These are phyloP conservation scores for Hemiscyllium ocellatum DNA, from an alignment of 2,113 vertebrate species.

Conservation along the genomic window DNA sequence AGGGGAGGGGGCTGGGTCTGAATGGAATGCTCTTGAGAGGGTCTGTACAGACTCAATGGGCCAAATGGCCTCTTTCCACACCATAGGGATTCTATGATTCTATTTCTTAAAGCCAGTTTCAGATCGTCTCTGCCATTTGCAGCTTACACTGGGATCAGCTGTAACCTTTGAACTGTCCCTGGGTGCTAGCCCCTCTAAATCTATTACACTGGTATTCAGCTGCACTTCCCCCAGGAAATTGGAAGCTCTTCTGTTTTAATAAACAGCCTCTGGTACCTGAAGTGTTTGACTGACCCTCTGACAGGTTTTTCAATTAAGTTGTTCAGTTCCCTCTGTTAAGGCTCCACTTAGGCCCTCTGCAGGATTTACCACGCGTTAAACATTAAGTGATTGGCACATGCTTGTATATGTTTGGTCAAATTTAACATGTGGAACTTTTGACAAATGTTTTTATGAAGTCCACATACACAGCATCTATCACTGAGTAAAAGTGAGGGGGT, in stretches of 20 bases:
- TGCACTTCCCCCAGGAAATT: too few species aligned
- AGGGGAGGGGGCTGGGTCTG: too few species aligned
- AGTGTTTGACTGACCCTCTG: neutral
- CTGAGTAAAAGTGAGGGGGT: too few species aligned
- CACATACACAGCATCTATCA: too few species aligned
- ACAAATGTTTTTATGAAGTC: too few species aligned
- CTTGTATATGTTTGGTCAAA: neutral
- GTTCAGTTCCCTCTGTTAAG: neutral
- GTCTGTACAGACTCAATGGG: too few species aligned
- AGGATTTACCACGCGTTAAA: neutral
- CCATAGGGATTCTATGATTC: too few species aligned
- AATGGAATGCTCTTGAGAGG: too few species aligned
- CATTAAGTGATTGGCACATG: neutral
- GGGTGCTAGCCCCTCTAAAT: neutral
- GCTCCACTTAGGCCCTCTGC: neutral
- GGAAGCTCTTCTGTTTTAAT: neutral
- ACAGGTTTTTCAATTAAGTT: neutral
- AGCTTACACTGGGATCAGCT: neutral
- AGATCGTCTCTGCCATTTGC: neutral
- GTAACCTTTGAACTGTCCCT: neutral
- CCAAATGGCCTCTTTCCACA: too few species aligned
- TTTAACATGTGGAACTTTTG: too few species aligned
- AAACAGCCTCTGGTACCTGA: neutral
- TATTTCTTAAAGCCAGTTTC: neutral
- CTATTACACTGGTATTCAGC: neutral